Conservation (phyloP, 2,113 vertebrate genomes). For the Columba livia region DNA sequence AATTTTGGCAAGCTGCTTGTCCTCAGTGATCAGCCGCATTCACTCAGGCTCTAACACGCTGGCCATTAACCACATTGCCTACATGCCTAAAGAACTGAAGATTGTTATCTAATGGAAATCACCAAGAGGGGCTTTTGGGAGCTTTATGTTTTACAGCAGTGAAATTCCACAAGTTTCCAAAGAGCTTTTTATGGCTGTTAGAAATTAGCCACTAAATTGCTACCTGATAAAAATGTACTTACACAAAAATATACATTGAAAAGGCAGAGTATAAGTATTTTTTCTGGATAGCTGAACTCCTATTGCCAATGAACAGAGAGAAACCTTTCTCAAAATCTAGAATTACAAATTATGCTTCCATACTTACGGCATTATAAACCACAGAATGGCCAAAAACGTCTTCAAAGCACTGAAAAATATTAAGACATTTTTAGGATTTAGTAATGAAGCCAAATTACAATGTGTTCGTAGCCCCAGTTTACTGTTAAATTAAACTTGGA, state of each 20-base stretch:
- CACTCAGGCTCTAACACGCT: neutral
- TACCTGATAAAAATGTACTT: neutral
- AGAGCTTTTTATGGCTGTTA: neutral
- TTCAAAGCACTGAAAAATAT: neutral
- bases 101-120: neutral
- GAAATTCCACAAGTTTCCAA: neutral
- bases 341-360: neutral
- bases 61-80: neutral
- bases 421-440: neutral
- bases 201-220: neutral
- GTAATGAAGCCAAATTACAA: neutral
- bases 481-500: neutral
- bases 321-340: neutral
- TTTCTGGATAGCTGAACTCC: neutral
- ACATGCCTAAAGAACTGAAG: neutral
- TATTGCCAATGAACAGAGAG: neutral
- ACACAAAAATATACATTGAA: neutral
- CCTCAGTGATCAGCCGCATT: constrained; percentile 12
- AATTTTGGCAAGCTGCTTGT: constrained; percentile 10
- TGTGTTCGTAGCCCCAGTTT: neutral
- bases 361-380: neutral
- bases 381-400: neutral
- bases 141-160: neutral
- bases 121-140: neutral
- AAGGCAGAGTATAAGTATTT: neutral